Evolutionary conservation across 2,888 invertebrate genomes (phyloP), one percentile per base, ranked within the genome.

Genomic region (Calameuta filiformis): DNA sequence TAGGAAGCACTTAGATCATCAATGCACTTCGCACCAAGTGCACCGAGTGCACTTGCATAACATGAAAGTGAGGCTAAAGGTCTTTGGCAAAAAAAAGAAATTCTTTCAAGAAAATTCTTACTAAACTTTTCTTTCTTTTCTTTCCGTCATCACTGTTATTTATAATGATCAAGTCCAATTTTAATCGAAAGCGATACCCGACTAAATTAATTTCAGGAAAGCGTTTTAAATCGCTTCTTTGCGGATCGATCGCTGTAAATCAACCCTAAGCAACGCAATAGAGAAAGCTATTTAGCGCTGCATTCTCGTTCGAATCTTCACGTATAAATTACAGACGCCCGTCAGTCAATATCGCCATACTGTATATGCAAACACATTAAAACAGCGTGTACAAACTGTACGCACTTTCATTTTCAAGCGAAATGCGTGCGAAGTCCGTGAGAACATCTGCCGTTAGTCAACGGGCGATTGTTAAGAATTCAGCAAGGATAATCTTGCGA

Each of bases 11-110:
- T 56, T 23, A 56, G 56, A 56, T 2, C 23, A 23, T 9, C 1
- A 9, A 56, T 56, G 56, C 56, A 56, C 56, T 56, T 56, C 23
- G 56, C 56, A 56, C 9, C 1, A 23, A 56, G 56, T 71, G 33
- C 31, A 71, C 3, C 31, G 12, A 31, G 71, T 31, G 31, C 33
- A 31, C 34, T 82, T 83, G 75, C 79, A 79, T 80, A 82, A 83
- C 35, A 79, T 73, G 81, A 82, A 82, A 83, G 82, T 80, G 34
- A 81, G 81, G 81, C 79, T 81, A 81, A 82, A 83, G 81, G 81
- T 82, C 82, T 81, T 78, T 77, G 76, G 80, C 78, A 76, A 80
- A 75, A 75, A 76, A 69, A 35, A 74, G 34, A 30, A 35, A 73
- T 56, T 9, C 0, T 9, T 56, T 23, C 23, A 56, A 56, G 0